Percentiles rank a stretch among this genome's conserved stretches.
These are phyloP conservation scores for Dexiosoma caninum DNA, from an alignment of 2,888 invertebrate species.

Conservation along the genomic window DNA sequence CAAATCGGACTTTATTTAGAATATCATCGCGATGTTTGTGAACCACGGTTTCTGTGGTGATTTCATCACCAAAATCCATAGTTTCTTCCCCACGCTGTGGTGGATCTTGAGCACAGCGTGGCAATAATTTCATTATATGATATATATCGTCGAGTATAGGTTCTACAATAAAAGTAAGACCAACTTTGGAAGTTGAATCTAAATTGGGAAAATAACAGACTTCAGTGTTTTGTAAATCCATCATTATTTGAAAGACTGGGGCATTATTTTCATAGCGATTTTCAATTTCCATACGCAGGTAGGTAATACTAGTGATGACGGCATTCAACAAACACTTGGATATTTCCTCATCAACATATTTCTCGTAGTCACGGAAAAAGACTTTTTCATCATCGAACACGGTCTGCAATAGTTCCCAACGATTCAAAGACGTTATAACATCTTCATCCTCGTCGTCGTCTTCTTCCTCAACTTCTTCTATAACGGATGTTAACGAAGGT, in stretches of 20 bases:
- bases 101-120: constrained; percentile 80
- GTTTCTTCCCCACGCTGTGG: constrained; percentile 55
- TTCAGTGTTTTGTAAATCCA: constrained; percentile 85
- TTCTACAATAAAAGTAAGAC: constrained; percentile 84
- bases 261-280: constrained; percentile 72
- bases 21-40: constrained; percentile 81
- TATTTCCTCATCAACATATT: constrained; percentile 82
- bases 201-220: constrained; percentile 85
- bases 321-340: constrained; percentile 80
- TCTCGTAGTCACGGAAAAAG: constrained; percentile 79
- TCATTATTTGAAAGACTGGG: constrained; percentile 87
- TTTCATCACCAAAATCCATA: constrained; percentile 78
- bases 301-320: constrained; percentile 74
- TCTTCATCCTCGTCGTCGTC: constrained; percentile 46
- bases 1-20: constrained; percentile 78
- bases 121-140: constrained; percentile 85
- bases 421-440: constrained; percentile 63
- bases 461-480: constrained; percentile 40
- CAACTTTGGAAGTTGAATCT: constrained; percentile 75
- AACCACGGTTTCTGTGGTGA: constrained; percentile 80
- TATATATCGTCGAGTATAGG: constrained; percentile 87
- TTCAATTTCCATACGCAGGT: constrained; percentile 74
- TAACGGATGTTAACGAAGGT: too few relatives aligned
- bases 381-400: constrained; percentile 67
- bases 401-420: constrained; percentile 66